Base-by-base conservation (phyloP, 2,113 vertebrate genomes). In the Apaloderma vittatum region DNA sequence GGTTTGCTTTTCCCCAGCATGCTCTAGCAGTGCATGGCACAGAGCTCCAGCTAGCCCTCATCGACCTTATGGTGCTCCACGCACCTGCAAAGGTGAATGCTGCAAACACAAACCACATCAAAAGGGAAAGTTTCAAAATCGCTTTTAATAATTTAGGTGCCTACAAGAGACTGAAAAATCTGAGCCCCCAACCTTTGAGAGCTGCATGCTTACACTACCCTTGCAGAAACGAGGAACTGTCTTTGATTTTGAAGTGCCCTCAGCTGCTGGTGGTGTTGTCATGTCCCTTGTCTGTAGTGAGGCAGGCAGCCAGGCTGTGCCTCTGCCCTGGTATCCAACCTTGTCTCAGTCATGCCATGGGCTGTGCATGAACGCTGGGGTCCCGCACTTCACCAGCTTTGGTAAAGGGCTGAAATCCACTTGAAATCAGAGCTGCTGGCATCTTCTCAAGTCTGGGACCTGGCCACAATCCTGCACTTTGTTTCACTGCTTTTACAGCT, bases 281-380 rank as follows among this genome's bases (percentile, higher is more conserved):
- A 6, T 5, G 21, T 11, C 34, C 30, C 16, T 40, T 30, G 36
- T 12, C 16, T 34, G 27, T 45, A 68, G 1, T 0, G 0, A 82
- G 30, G 76, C n/a, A 49, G 26, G 15, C 12, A 22, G 9, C 18
- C 48, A 18, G 27, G n/a, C n/a, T 76, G 43, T 48, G 40, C 26
- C 57, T 61, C 58, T 80, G 58, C 49, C 36, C n/a, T 12, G n/a
- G 12, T 7, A n/a, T 9, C 68, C 66, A 63, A 45, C 3, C 24
- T 66, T 40, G 34, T 30, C 20, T 32, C 17, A 8, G 6, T 46
- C 19, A 10, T 17, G 19, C 4, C 61, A n/a, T n/a, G 45, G 23
- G 5, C 2, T 71, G 32, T 20, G 2, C 9, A 24, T 4, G 6
- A 62, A 13, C 0, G 0, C 11, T 40, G 32, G 16, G 9, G 8